Percentiles rank a stretch among this genome's conserved stretches.
These are phyloP conservation scores for Stomatorhinus ivindoensis DNA, from an alignment of 2,113 vertebrate genomes.

Conservation along the genomic window DNA sequence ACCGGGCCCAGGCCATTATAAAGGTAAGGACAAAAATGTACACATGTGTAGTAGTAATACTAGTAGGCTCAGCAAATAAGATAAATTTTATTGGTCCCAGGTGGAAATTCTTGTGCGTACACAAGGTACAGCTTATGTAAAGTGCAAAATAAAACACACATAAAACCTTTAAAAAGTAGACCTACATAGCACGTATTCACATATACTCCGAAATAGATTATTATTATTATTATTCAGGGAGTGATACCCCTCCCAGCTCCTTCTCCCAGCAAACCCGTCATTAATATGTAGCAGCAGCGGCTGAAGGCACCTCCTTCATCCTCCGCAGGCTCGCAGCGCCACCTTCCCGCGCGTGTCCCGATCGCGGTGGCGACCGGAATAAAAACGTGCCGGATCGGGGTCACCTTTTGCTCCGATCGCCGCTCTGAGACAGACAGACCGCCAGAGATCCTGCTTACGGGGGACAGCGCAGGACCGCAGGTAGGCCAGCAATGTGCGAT, in stretches of 20 bases:
- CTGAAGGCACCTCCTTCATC: conserved; percentile 41
- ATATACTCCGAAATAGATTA: neutral
- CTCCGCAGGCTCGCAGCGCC: conserved; percentile 53
- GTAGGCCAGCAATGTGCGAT: conserved; percentile 39
- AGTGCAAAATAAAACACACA: neutral
- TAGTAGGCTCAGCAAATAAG: neutral
- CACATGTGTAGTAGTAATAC: too few species aligned
- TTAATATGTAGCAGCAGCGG: conserved; percentile 24
- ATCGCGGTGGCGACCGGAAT: conserved; percentile 52
- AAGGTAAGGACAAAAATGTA: neutral
- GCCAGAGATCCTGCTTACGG: conserved; percentile 27
- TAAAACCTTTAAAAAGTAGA: neutral
- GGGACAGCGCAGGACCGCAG: conserved; percentile 34
- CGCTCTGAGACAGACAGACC: conserved; percentile 34
- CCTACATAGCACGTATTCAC: neutral
- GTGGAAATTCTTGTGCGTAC: neutral
- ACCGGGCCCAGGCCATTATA: neutral
- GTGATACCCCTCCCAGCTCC: neutral
- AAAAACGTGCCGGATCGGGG: conserved; percentile 52
- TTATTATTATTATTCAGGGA: neutral
- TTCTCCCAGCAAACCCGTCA: neutral
- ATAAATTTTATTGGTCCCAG: neutral
- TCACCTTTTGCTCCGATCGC: conserved; percentile 62
- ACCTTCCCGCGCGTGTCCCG: conserved; percentile 56
- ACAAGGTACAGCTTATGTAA: neutral